phyloP scores from a whole-genome alignment of 2,888 invertebrate genomes.

The Folsomia candida region DNA sequence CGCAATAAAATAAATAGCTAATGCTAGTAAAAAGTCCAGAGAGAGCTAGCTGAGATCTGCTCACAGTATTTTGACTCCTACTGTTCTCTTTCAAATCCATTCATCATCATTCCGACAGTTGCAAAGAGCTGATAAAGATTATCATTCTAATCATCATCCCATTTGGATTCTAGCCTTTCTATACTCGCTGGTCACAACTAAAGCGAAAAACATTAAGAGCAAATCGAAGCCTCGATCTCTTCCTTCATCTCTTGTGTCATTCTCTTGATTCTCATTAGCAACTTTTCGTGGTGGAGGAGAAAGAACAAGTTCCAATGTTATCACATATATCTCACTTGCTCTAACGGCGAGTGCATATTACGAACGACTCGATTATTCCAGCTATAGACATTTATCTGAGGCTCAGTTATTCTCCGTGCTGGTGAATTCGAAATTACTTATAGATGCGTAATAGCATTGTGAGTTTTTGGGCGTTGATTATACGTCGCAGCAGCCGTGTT shows the following conservation, averaged over 20 bases:
- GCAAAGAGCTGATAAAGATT: slow-evolving; percentile 8
- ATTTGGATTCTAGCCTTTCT: slow-evolving; percentile 4
- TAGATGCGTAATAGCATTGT: neutral
- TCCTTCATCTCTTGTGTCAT: neutral
- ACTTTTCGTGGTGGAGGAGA: neutral
- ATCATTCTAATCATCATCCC: slow-evolving; percentile 9
- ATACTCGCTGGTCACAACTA: neutral
- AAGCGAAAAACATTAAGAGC: neutral
- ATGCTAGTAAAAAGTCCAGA: too few species aligned
- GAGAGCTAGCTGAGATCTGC: neutral
- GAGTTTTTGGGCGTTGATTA: neutral
- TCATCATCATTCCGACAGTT: slow-evolving; percentile 9
- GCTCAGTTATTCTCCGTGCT: neutral
- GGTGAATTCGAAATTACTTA: neutral
- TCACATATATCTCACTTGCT: too few species aligned
- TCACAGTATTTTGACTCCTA: neutral
- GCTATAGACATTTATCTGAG: neutral
- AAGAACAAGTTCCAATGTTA: too few species aligned
- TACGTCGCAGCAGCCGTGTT: neutral
- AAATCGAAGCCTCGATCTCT: neutral
- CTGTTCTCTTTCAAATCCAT: neutral
- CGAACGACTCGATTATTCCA: too few species aligned
- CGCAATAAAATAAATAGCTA: neutral
- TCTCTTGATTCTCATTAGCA: slow-evolving; percentile 9
- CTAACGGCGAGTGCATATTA: too few species aligned